Base-by-base conservation (phyloP, 2,113 vertebrate genomes). In the Clarias macrocephalus region DNA sequence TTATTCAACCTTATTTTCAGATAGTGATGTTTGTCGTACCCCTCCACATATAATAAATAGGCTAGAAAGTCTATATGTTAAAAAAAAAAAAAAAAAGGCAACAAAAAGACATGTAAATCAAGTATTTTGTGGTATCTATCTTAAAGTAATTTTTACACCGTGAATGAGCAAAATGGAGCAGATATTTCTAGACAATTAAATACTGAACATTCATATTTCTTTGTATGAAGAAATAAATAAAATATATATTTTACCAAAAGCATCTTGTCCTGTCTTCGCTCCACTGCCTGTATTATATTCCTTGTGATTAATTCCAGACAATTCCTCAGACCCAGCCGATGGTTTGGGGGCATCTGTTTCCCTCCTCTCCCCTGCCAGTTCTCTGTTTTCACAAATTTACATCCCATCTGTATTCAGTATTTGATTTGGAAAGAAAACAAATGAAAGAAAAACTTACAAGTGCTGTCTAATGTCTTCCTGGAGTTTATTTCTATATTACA, bases 141-240 rank as follows among this genome's bases (percentile, higher is more conserved):
- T 97, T 97, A 95, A 84, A 95, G 91, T 91, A 94, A 94, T 99
- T 99, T 99, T 99, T 99, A 97, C 97, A 98, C 95, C 93, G 91
- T 96, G 93, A 95, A 96, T 93, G 91, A 92, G 94, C 85, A 92
- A 94, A 94, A 94, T 91, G 93, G 90, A 94, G 96, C 91, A 91
- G 92, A 97, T 93, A 95, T 99, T 99, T 99, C 96, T 98, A 98
- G 96, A 96, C 92, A 96, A 98, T 96, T 95, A 94, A 97, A 96
- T 96, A 96, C 95, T 97, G 96, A 94, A 95, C 96, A 97, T 97
- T 97, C 96, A 97, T 97, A 96, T 96, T 94, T 95, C 96, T 97
- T 99, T 98, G 96, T 98, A 98, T 97, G 97, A 97, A 96, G 92
- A 97, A 99, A 98, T 97, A 98, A 98, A 95, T 95, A 95, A 95